Conservation (phyloP, 2,113 vertebrate species). For the Aegypius monachus region DNA sequence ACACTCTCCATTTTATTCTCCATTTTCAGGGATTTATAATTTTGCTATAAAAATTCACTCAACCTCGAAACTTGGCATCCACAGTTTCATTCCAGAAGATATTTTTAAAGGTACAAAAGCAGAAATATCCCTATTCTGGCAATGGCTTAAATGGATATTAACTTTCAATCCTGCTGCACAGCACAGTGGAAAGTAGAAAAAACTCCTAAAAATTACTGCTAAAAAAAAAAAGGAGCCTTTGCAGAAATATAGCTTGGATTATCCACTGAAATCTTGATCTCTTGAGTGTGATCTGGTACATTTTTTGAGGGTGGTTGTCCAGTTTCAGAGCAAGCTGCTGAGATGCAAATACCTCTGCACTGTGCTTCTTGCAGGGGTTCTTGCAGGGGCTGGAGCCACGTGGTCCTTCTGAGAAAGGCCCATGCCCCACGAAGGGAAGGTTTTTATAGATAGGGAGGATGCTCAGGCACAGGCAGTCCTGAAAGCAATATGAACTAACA, state of each 20-base stretch:
- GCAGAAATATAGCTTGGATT: background rate
- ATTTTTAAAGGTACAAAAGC: slow-evolving; percentile 63
- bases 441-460: accelerated
- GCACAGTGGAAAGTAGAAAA: background rate
- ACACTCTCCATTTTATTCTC: slow-evolving; percentile 8
- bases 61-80: slow-evolving; percentile 50
- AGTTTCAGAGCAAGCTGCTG: background rate
- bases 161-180: background rate
- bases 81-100: slow-evolving; percentile 10
- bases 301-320: background rate
- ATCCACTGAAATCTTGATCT: background rate
- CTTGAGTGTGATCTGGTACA: background rate
- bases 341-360: background rate
- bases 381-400: background rate
- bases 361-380: background rate
- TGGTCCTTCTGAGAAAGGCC: background rate
- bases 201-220: background rate
- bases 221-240: background rate
- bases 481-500: background rate
- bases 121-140: slow-evolving; percentile 11
- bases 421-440: too few species aligned
- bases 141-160: slow-evolving; percentile 14
- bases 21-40: slow-evolving; percentile 53
- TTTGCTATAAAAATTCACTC: slow-evolving; percentile 62
- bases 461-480: background rate